Evolutionary conservation across 2,113 vertebrate species (phyloP).

Genomic region (Ploceus nigricollis): DNA sequence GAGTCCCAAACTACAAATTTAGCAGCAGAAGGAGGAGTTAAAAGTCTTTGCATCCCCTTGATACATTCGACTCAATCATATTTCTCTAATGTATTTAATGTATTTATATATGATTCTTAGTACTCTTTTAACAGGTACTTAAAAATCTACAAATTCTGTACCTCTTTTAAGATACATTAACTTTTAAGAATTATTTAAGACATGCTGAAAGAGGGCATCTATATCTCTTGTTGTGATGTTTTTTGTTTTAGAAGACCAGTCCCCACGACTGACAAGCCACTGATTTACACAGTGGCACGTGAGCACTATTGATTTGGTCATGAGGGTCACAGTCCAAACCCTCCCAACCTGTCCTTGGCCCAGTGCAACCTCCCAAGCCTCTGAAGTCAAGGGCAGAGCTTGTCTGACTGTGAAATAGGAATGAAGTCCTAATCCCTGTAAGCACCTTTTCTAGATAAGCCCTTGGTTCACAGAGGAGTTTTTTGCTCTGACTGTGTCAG

Average conservation of each 20-base stretch:
- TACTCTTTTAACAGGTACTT: not conserved
- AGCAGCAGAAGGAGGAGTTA: not conserved
- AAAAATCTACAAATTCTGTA: not conserved
- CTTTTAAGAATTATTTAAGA: not conserved
- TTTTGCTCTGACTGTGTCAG: not conserved
- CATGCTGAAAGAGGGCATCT: not conserved
- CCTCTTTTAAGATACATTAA: not conserved
- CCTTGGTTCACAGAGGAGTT: not conserved
- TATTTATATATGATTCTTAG: not conserved
- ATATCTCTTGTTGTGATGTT: not conserved
- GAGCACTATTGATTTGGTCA: not conserved
- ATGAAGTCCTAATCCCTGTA: constrained; percentile 18
- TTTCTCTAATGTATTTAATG: not conserved
- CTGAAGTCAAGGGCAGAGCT: not conserved
- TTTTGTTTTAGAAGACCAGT: not conserved
- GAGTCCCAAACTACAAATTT: not conserved
- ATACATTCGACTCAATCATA: not conserved
- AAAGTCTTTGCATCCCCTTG: not conserved
- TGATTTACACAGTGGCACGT: not conserved
- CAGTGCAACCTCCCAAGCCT: fast-evolving
- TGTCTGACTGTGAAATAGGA: not conserved
- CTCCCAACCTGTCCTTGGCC: not conserved
- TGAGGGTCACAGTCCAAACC: not conserved
- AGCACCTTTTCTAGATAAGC: constrained; percentile 18
- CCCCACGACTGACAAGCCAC: not conserved